Conservation (phyloP, 92 coral and sea anemone species). For the Heliopora coerulea region DNA sequence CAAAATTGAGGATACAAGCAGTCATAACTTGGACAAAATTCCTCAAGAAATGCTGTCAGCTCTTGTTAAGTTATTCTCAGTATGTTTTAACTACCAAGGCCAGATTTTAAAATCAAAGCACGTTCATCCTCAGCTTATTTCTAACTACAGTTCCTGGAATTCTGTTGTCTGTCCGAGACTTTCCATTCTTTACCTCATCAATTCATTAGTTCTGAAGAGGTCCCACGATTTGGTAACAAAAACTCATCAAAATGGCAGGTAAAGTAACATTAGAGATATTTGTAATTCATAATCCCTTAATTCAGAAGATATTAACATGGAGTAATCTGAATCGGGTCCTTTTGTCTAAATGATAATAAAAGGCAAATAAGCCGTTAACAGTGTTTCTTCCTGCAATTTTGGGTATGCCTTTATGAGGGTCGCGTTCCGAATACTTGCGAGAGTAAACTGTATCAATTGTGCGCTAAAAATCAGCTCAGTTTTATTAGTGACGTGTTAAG, state of each 20-base stretch:
- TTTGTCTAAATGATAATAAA: too few relatives aligned
- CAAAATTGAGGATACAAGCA: not conserved
- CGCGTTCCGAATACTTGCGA: too few relatives aligned
- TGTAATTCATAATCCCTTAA: not conserved
- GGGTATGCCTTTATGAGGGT: too few relatives aligned
- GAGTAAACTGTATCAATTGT: too few relatives aligned
- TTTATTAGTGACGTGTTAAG: too few relatives aligned
- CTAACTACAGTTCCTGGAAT: constrained; percentile 23
- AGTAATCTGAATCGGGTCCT: too few relatives aligned
- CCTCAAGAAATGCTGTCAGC: constrained; percentile 13
- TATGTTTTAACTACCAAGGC: constrained; percentile 22
- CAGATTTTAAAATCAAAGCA: not conserved
- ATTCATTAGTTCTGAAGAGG: constrained; percentile 1
- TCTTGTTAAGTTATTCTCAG: constrained; percentile 1
- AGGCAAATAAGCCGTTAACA: too few relatives aligned
- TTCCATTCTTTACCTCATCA: constrained; percentile 16
- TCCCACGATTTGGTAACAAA: not conserved
- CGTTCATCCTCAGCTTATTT: not conserved
- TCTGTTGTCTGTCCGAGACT: constrained; percentile 16
- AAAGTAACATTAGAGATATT: not conserved
- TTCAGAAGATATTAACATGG: not conserved
- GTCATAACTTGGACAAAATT: constrained; percentile 4
- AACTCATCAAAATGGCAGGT: constrained; percentile 27
- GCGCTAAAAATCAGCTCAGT: too few relatives aligned
- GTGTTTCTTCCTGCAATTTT: too few relatives aligned